phyloP scores from a whole-genome alignment of 2,797 vertebrate genomes.

The Poecile montanus region DNA sequence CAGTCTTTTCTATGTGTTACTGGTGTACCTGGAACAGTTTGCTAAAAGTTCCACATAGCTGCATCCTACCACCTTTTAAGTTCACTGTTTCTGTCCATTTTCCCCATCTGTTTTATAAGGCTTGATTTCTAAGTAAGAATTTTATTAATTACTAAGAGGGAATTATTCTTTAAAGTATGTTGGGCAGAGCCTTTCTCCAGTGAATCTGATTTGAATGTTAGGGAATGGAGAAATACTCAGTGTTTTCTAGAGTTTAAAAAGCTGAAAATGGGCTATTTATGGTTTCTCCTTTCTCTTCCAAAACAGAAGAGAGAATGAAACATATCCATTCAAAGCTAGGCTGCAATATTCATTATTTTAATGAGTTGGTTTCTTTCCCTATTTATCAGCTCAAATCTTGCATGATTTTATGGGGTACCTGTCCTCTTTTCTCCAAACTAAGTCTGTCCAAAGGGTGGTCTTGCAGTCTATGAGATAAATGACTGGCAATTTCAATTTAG shows the following conservation, averaged over 20 bases:
- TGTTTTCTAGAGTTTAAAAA: neutral
- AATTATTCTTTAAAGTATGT: neutral
- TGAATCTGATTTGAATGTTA: neutral
- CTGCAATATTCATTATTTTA: neutral
- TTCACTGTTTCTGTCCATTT: neutral
- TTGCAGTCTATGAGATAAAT: neutral
- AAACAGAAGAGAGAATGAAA: neutral
- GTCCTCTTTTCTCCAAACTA: neutral
- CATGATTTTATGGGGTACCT: neutral
- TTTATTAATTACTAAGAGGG: neutral
- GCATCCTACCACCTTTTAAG: neutral
- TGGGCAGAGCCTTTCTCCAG: neutral
- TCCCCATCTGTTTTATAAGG: neutral
- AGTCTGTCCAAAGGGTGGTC: neutral
- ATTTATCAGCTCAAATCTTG: neutral
- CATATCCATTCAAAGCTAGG: neutral
- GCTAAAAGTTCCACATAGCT: neutral
- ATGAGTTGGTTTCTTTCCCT: neutral
- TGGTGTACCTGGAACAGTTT: neutral
- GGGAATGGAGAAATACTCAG: neutral
- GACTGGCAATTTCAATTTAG: neutral
- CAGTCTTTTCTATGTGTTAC: neutral
- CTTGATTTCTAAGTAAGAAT: neutral
- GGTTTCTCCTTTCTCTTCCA: neutral
- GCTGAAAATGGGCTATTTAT: neutral